Evolutionary conservation across 2,888 invertebrate species (phyloP).

Genomic region (Petrolisthes cinctipes): DNA sequence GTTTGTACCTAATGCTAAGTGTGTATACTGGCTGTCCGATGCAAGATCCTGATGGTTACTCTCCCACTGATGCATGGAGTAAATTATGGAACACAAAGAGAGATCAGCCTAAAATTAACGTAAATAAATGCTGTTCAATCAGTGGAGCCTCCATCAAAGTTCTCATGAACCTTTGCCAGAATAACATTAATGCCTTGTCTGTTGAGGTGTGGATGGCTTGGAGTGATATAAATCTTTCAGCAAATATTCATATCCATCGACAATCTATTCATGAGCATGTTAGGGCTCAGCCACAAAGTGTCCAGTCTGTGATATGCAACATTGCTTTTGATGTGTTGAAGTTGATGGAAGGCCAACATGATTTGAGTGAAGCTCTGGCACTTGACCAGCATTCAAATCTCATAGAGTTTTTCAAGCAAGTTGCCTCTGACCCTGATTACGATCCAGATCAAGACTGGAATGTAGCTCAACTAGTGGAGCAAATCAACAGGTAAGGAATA

Average conservation of each 20-base stretch:
- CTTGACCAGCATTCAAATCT: background rate
- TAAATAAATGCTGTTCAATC: background rate
- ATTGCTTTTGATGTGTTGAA: conserved; percentile 45
- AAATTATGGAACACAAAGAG: conserved; percentile 27
- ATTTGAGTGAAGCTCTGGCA: background rate
- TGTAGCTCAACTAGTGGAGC: conserved; percentile 30
- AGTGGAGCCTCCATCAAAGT: conserved; percentile 15
- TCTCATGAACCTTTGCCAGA: conserved; percentile 26
- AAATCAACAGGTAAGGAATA: conserved; percentile 7
- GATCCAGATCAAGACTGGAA: conserved; percentile 39
- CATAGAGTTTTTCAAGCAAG: conserved; percentile 46
- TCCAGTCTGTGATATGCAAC: conserved; percentile 48
- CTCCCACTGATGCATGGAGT: conserved; percentile 20
- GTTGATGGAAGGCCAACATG: background rate
- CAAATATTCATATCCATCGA: conserved; percentile 14
- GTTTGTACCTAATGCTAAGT: conserved; percentile 23
- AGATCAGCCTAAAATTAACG: background rate
- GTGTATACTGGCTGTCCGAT: background rate
- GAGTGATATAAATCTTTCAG: conserved; percentile 38
- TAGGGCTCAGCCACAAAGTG: conserved; percentile 19
- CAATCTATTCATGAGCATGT: background rate
- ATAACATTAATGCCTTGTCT: conserved; percentile 29
- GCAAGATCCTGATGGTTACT: conserved; percentile 13
- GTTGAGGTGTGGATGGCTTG: conserved; percentile 51
- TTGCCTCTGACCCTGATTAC: conserved; percentile 42